Evolutionary conservation across 1,140 invertebrate species (phyloP).

Genomic region (Drosophila gunungcola): DNA sequence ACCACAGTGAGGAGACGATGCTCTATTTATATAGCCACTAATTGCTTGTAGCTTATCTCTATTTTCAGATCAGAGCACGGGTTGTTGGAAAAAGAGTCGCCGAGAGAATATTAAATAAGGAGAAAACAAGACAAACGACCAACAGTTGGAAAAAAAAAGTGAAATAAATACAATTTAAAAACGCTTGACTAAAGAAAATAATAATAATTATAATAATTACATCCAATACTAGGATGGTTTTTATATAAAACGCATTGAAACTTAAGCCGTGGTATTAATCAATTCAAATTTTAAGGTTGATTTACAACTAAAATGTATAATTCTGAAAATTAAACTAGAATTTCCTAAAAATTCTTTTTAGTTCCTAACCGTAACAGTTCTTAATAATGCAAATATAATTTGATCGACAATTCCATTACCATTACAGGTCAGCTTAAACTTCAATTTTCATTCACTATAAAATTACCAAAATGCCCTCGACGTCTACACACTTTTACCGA

Average conservation of each 20-base stretch:
- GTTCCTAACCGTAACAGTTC: neutral
- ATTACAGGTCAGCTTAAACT: neutral
- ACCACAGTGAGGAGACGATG: slow-evolving; percentile 51
- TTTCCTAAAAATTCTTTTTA: too few relatives aligned
- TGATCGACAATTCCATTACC: neutral
- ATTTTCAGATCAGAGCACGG: slow-evolving; percentile 70
- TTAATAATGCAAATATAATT: neutral
- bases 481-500: neutral
- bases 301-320: too few relatives aligned
- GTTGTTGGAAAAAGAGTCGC: slow-evolving; percentile 28
- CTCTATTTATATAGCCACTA: slow-evolving; percentile 69
- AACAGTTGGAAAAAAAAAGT: slow-evolving; percentile 16
- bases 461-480: slow-evolving; percentile 23
- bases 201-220: too few relatives aligned
- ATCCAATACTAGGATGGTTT: too few relatives aligned
- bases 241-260: too few relatives aligned
- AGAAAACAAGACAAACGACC: slow-evolving; percentile 9
- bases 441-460: slow-evolving; percentile 7
- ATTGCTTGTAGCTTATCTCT: slow-evolving; percentile 75
- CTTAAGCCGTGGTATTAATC: too few relatives aligned
- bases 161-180: too few relatives aligned
- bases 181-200: too few relatives aligned
- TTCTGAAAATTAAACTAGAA: neutral
- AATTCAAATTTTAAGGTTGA: too few relatives aligned
- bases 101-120: slow-evolving; percentile 9